phyloP scores from a whole-genome alignment of 2,797 vertebrate genomes.

The Loriculus beryllinus region DNA sequence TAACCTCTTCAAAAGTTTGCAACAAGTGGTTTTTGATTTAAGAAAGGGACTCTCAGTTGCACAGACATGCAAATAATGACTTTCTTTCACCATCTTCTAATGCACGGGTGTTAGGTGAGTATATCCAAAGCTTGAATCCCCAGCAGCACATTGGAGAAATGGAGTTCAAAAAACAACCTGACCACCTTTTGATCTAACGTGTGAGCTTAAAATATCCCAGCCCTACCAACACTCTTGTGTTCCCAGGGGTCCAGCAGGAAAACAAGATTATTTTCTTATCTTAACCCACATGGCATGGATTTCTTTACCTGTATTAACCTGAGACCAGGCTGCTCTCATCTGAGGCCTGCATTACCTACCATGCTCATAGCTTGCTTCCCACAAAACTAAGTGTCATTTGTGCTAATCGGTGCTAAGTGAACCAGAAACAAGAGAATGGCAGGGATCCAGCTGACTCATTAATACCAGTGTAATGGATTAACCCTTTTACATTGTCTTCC shows the following conservation, averaged over 20 bases:
- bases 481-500: conserved; percentile 50
- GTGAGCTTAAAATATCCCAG: not conserved
- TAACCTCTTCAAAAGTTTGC: not conserved
- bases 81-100: not conserved
- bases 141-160: not conserved
- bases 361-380: not conserved
- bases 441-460: conserved; percentile 61
- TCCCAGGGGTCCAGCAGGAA: not conserved
- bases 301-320: conserved; percentile 31
- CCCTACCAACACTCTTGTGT: not conserved
- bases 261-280: conserved; percentile 23
- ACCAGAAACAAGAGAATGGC: conserved; percentile 44
- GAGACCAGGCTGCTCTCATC: not conserved
- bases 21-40: not conserved
- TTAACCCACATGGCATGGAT: not conserved
- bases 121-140: not conserved
- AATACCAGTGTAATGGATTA: conserved; percentile 59
- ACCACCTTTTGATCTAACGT: not conserved
- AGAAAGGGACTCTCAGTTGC: not conserved
- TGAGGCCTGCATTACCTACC: not conserved
- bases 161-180: not conserved
- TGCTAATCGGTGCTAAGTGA: conserved; percentile 12
- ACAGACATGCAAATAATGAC: not conserved
- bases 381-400: conserved; percentile 48
- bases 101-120: not conserved